Evolutionary conservation across 2,113 vertebrate species (phyloP).

Genomic region (Charina bottae): DNA sequence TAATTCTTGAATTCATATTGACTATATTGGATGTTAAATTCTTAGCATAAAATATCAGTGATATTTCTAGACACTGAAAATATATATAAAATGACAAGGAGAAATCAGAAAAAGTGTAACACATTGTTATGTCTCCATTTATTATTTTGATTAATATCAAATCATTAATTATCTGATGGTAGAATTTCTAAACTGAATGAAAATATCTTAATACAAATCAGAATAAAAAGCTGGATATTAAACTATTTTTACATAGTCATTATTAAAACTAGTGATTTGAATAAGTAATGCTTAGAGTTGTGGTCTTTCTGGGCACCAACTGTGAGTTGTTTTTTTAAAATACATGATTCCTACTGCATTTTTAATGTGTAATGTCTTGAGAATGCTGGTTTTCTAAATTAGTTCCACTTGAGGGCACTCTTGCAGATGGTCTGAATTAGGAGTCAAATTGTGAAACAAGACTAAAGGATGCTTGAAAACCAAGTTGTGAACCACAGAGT

Average conservation of each 20-base stretch:
- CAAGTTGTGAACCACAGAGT: conserved; percentile 15
- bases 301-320: neutral
- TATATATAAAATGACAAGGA: too few relatives aligned
- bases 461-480: neutral
- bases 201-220: neutral
- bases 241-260: neutral
- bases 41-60: conserved; percentile 8
- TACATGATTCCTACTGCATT: neutral
- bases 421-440: neutral
- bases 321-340: neutral
- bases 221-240: neutral
- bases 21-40: conserved; percentile 15
- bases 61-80: neutral
- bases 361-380: neutral
- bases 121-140: neutral
- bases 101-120: neutral
- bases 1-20: conserved; percentile 11
- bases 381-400: conserved; percentile 27
- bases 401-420: conserved; percentile 60
- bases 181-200: neutral
- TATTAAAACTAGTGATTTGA: neutral
- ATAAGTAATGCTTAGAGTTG: neutral
- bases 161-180: neutral
- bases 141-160: neutral
- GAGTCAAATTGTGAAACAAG: neutral